Percentiles rank a stretch among this genome's conserved stretches.
These are phyloP conservation scores for Temnothorax curvispinosus DNA, from an alignment of 1,140 invertebrate species.

Conservation along the genomic window DNA sequence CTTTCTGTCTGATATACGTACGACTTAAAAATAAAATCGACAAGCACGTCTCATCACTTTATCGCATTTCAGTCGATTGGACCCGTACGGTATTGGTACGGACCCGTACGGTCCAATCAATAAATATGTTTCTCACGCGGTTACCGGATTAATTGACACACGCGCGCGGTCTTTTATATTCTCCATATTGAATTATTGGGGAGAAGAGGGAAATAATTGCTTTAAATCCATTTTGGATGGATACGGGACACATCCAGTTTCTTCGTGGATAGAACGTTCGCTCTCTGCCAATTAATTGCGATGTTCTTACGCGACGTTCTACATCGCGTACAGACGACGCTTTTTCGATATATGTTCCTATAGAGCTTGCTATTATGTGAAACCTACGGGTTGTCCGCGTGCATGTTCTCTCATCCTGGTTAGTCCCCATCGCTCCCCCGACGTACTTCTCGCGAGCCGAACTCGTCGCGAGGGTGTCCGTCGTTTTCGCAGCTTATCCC, in stretches of 20 bases:
- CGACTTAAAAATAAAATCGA: constrained; percentile 13
- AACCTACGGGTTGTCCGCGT: not conserved
- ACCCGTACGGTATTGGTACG: not conserved
- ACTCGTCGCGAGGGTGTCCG: not conserved
- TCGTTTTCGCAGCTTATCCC: constrained; percentile 53
- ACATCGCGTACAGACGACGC: not conserved
- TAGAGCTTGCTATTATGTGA: not conserved
- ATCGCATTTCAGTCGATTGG: constrained; percentile 21
- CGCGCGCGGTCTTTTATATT: constrained; percentile 28
- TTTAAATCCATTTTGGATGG: constrained; percentile 11
- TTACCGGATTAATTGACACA: constrained; percentile 52
- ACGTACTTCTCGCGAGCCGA: not conserved
- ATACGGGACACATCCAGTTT: constrained; percentile 13
- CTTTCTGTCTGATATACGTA: not conserved
- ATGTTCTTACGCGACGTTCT: not conserved
- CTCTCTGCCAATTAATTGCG: constrained; percentile 2
- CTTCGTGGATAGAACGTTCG: not conserved
- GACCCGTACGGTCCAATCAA: not conserved
- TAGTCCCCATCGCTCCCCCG: not conserved
- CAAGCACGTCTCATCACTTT: constrained; percentile 10
- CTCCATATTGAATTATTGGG: constrained; percentile 34
- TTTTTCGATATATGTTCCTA: not conserved
- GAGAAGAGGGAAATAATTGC: not conserved
- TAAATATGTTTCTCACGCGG: constrained; percentile 30
- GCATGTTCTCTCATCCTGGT: not conserved